Conservation (phyloP, 2,888 invertebrate species). For the Plagodis pulveraria region DNA sequence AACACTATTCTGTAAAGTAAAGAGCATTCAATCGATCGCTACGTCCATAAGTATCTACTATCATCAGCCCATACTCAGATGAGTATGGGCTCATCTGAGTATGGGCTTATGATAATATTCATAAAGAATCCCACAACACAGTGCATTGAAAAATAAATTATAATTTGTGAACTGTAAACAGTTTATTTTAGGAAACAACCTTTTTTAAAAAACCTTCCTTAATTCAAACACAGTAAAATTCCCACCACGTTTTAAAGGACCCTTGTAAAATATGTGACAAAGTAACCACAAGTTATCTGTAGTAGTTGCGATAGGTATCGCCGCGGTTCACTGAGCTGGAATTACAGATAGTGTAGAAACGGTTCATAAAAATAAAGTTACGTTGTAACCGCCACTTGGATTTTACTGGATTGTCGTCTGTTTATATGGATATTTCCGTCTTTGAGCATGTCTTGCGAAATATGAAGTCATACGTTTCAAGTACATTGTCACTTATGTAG, state of each 20-base stretch:
- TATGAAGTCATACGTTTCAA: too few relatives aligned
- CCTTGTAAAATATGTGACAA: constrained; percentile 48
- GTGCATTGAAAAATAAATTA: too few relatives aligned
- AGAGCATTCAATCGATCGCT: too few relatives aligned
- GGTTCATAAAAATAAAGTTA: constrained; percentile 43
- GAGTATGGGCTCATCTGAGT: too few relatives aligned
- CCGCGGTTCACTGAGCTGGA: constrained; percentile 54
- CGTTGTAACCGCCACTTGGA: constrained; percentile 2
- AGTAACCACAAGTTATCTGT: constrained; percentile 39
- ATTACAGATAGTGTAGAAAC: constrained; percentile 53
- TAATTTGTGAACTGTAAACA: not conserved
- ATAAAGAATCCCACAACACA: too few relatives aligned
- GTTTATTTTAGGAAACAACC: not conserved
- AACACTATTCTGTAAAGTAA: too few relatives aligned
- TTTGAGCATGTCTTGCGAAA: not conserved
- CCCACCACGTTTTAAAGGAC: constrained; percentile 27
- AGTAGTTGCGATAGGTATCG: constrained; percentile 40
- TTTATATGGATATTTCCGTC: not conserved
- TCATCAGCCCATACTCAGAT: too few relatives aligned
- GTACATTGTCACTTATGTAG: too few relatives aligned
- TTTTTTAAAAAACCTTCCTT: constrained; percentile 9
- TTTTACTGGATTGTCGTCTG: constrained; percentile 6
- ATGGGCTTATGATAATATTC: too few relatives aligned
- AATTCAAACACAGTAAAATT: constrained; percentile 8
- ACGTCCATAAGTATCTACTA: too few relatives aligned